A percentile compares a stretch with the other conserved stretches of the same genome.
Evolutionary conservation across 2,113 vertebrate species (phyloP).

Genomic region (Oophaga pumilio): DNA sequence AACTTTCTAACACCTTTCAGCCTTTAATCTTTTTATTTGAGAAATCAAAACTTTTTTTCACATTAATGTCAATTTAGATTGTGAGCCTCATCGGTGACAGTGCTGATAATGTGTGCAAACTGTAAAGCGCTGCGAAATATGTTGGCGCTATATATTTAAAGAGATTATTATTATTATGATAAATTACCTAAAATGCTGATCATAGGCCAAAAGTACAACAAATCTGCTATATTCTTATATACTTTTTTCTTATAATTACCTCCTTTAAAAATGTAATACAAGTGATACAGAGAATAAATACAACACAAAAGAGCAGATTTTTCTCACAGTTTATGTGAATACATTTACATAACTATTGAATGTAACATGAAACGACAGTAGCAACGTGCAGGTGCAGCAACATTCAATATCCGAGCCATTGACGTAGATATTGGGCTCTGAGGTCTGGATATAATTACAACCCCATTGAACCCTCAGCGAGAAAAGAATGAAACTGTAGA

Average conservation of each 20-base stretch:
- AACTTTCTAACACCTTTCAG: not conserved
- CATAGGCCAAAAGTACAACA: not conserved
- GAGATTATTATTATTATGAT: too few species aligned
- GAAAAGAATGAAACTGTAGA: not conserved
- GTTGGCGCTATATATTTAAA: too few species aligned
- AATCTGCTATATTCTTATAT: not conserved
- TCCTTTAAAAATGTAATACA: not conserved
- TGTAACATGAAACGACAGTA: conserved; percentile 26
- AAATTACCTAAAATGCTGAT: not conserved
- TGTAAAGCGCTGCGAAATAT: too few species aligned
- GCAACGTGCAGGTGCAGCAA: not conserved
- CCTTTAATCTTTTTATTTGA: not conserved
- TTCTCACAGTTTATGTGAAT: not conserved
- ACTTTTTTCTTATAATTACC: not conserved
- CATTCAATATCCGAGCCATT: conserved; percentile 39
- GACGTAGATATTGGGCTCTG: not conserved
- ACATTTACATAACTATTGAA: conserved; percentile 38
- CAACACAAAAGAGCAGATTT: not conserved
- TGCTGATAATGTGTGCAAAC: too few species aligned
- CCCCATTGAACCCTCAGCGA: not conserved
- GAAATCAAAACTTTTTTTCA: not conserved
- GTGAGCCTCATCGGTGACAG: too few species aligned
- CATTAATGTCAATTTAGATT: too few species aligned
- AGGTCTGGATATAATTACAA: not conserved
- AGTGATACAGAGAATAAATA: not conserved